phyloP scores from a whole-genome alignment of 2,797 vertebrate genomes.

The Sebastes hopkinsi region DNA sequence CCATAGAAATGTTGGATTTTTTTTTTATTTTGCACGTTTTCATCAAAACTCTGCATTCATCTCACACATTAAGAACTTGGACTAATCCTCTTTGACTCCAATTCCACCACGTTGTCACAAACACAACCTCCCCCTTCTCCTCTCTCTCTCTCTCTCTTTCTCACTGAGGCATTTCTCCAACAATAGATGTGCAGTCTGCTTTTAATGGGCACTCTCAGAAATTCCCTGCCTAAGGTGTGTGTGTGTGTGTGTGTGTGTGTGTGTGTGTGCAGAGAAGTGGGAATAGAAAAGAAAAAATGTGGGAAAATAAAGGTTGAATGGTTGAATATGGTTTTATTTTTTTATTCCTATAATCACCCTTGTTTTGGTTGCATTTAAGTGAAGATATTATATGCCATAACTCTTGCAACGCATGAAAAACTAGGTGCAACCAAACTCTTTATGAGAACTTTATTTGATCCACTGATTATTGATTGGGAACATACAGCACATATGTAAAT shows the following conservation, averaged over 20 bases:
- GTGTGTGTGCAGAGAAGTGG: conserved; percentile 18
- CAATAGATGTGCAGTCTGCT: conserved; percentile 38
- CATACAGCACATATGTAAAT: too few relatives aligned
- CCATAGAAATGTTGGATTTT: accelerated
- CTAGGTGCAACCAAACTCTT: not conserved
- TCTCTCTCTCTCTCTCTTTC: not conserved
- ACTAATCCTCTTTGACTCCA: conserved; percentile 64
- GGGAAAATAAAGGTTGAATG: not conserved
- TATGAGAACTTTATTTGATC: not conserved
- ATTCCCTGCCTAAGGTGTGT: conserved; percentile 22
- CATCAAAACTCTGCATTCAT: not conserved
- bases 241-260: conserved; percentile 34
- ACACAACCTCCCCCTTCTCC: conserved; percentile 20
- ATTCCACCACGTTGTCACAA: conserved; percentile 74
- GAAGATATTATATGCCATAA: not conserved
- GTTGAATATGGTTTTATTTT: not conserved
- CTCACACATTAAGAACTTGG: conserved; percentile 55
- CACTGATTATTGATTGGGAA: too few relatives aligned
- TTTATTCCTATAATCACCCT: not conserved
- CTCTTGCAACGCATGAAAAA: not conserved
- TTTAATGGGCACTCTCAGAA: conserved; percentile 16
- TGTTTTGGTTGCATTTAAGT: not conserved
- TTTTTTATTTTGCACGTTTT: not conserved
- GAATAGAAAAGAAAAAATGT: not conserved
- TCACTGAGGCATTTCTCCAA: conserved; percentile 30